Evolutionary conservation across 2,888 invertebrate genomes (phyloP), one percentile per base, ranked within the genome.

Genomic region (Merodon equestris): DNA sequence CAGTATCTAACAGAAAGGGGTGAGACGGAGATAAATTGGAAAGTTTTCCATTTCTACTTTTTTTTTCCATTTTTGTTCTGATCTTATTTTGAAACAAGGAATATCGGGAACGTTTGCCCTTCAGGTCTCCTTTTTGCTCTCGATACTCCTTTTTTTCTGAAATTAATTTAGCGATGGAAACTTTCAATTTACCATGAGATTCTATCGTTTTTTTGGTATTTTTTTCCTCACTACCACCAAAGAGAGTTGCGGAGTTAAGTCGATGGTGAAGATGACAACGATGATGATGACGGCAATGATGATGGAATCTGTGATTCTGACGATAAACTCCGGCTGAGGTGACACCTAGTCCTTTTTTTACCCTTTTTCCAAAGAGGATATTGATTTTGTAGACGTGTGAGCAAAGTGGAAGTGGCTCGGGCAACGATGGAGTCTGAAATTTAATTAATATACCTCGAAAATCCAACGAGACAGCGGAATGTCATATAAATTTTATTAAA

Each of bases 131-230:
- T 27, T 7, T 7, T 4, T 27, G 3, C 7, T 27, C 7, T 27
- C 27, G 7, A 2, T 27, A 27, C 2, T 27, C 27, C 7, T 73
- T 72, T 61, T 70, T 48, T 56, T 44, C 58, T 47, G 18, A 72
- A 73, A 73, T 73, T 67, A 67, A 73, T 77, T 73, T 77, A 77
- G 73, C 67, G 77, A 77, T 73, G 77, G 53, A 77, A 73, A 73
- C 73, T 77, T 77, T 77, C 77, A 77, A 77, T 77, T 77, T 77
- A 77, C 77, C 77, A 77, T 73, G 61, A 73, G 73, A 77, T 77
- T 73, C 72, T 67, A 68, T 73, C 73, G 67, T 73, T 54, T 40
- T 58, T 51, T 12, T 34, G 15, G n/a, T n/a, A 34, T 54, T 47
- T 51, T 15, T 44, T 19, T 61, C 18, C 47, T 18, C 44, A 66